Conservation (phyloP, 2,797 vertebrate species). For the Anguilla obscura region DNA sequence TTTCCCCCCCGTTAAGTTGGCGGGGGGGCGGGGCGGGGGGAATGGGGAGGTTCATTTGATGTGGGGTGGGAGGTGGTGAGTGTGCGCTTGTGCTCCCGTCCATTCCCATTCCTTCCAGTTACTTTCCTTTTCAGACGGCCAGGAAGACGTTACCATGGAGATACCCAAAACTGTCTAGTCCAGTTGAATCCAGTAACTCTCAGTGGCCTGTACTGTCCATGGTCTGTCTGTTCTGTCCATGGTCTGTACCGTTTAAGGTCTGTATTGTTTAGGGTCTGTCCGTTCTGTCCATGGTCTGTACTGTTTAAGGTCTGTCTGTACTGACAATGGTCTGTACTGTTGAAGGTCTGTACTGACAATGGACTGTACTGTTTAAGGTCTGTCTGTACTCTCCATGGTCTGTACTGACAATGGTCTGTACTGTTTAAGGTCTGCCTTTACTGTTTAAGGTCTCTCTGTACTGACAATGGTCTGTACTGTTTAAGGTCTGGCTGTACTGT, state of each 20-base stretch:
- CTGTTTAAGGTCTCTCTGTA: no score
- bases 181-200: conserved; percentile 68
- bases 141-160: conserved; percentile 9
- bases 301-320: no score
- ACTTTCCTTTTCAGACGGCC: not conserved
- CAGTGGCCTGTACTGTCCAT: no score
- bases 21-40: not conserved
- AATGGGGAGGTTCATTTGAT: not conserved
- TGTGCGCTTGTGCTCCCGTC: not conserved
- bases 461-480: no score
- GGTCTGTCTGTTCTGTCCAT: no score
- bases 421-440: no score
- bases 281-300: no score
- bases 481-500: conserved; percentile 34
- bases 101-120: conserved; percentile 3
- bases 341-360: conserved; percentile 34
- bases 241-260: not conserved
- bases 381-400: no score
- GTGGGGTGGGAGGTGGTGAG: not conserved
- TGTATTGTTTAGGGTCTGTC: not conserved
- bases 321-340: no score
- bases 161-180: conserved; percentile 62
- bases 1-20: not conserved
- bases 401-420: not conserved
- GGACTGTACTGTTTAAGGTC: no score